Base-by-base conservation (phyloP, 1,140 invertebrate species). In the Drosophila tani region DNA sequence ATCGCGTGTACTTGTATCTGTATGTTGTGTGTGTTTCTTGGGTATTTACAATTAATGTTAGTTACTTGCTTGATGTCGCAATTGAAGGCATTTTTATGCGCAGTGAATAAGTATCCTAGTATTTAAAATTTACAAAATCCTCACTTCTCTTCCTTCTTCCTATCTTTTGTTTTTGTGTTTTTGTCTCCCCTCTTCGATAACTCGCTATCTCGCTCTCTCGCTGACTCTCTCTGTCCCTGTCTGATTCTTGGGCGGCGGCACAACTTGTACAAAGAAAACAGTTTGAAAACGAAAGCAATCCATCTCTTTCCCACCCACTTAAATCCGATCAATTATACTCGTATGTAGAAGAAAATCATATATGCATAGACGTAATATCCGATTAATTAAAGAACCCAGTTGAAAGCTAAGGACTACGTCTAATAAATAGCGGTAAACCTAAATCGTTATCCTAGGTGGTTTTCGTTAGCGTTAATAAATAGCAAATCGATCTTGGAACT, bases 1-100 rank as follows among this genome's bases (percentile, higher is more conserved):
- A 60, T 53, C 29, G 15, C 38, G 19, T 50, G 17, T 64, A 46
- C 15, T 49, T 69, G 32, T 53, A 67, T 75, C 27, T 60, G 38
- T 79, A 57, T 75, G 17, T 63, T 70, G 53, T 71, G 21, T 71
- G 21, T 51, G 62, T 60, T 27, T 68, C 41, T 75, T 45, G 56
- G 57, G 40, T 83, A 87, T 87, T 77, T 88, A 87, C 84, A 86
- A 46, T 60, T 83, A 80, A 83, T 74, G 81, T 87, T 80, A 74
- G 59, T 78, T 78, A 65, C 51, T 87, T 63, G 65, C 57, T 47
- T 82, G 71, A 71, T 83, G 58, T 80, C 77, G 80, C 84, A 79
- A 84, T 80, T 66, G 65, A 90, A 88, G 85, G 84, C 85, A 90
- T 85, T 85, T 88, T 77, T 83, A 87, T 86, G 83, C 83, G 83